A percentile compares a stretch with the other conserved stretches of the same genome.
These are phyloP conservation scores for Parthenolecanium corni DNA, from an alignment of 2,888 invertebrate genomes.

Conservation along the genomic window DNA sequence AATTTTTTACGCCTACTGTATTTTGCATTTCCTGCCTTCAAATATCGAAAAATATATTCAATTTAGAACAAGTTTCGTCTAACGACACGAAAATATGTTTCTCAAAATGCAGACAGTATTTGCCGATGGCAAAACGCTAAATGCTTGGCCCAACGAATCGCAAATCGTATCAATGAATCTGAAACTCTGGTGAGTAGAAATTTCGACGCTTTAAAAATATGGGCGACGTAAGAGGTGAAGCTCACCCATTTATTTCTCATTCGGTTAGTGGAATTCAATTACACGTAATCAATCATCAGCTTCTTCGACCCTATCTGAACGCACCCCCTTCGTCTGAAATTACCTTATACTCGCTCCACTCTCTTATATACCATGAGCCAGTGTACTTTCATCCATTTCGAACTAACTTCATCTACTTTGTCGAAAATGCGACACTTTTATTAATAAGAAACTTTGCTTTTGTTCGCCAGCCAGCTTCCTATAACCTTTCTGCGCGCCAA, in stretches of 20 bases:
- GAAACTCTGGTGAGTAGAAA: too few species aligned
- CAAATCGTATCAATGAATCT: too few species aligned
- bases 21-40: too few species aligned
- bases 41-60: too few species aligned
- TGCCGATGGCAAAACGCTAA: too few species aligned
- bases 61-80: too few species aligned
- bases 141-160: too few species aligned
- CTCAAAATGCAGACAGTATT: too few species aligned
- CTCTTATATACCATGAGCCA: background rate
- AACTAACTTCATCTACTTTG: constrained; percentile 23
- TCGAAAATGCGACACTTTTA: constrained; percentile 25
- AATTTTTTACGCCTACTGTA: too few species aligned
- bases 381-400: constrained; percentile 11
- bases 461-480: constrained; percentile 14
- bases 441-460: constrained; percentile 27
- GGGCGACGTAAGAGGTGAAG: constrained; percentile 17
- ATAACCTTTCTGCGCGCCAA: background rate
- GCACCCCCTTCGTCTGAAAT: too few species aligned
- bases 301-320: background rate
- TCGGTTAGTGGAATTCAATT: constrained; percentile 23
- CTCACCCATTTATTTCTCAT: constrained; percentile 20
- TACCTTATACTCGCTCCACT: too few species aligned
- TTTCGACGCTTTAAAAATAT: background rate
- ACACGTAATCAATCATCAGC: constrained; percentile 27
- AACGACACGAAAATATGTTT: too few species aligned